Base-by-base conservation (phyloP, 1,140 invertebrate species). In the Rhopalosiphum maidis region DNA sequence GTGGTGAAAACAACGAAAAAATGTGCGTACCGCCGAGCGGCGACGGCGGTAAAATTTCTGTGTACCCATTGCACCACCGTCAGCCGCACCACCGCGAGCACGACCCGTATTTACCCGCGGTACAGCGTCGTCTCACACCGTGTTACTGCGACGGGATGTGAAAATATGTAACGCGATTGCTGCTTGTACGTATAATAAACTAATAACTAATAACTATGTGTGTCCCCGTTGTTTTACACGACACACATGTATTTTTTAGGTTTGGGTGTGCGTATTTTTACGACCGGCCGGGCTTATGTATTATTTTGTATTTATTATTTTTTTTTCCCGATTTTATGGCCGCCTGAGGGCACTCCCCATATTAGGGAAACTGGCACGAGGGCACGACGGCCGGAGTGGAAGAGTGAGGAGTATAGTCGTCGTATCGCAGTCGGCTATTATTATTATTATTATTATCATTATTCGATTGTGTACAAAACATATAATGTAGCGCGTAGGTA, bases 321-420 rank as follows among this genome's bases (percentile, higher is more conserved):
- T 77, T 60, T 77, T 77, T 77, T 77, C n/a, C 60, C 30, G 60
- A 86, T 86, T 86, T 86, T 43, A 86, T 86, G 22, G 23, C 37
- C 37, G 85, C 85, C 41, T 41, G 41, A 86, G 85, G 85, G 85
- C 85, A 86, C 85, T 86, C 85, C 85, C 85, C 85, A 41, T 43
- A 43, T 86, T 43, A 25, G 85, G 85, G 41, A 86, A 86, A 86
- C 41, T 25, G 23, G 85, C 85, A 86, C 83, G 37, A 43, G 41
- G 41, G 37, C 37, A 86, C 85, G 60, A 68, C 30, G 30, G 30
- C 18, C 60, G 30, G 60, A n/a, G 60, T n/a, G 85, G 85, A 30
- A 37, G 43, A 86, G 85, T 25, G 37, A 86, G 41, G 9, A 23
- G 41, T 37, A 3, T 77, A 30, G 77, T 37, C 5, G 77, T 83